Evolutionary conservation across 2,113 vertebrate species (phyloP), one percentile per base, ranked within the genome.

Genomic region (Sander lucioperca): DNA sequence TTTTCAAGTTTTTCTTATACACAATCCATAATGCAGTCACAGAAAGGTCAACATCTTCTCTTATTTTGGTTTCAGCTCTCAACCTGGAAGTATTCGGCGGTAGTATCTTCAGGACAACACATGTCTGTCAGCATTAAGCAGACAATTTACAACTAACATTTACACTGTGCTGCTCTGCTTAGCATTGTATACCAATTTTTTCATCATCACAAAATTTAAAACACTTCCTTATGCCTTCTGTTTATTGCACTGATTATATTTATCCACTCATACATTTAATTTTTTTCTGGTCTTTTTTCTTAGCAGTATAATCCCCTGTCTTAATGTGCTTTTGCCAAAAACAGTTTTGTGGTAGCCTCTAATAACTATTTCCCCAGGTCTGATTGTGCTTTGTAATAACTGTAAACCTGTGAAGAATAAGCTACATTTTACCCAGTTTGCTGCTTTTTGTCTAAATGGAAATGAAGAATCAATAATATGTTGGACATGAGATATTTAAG

Each of bases 61-160:
- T 14, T 36, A 6, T 9, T 80, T 73, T 78, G 16, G 2, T 88
- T 93, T 75, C 57, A 95, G 94, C 36, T 95, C 94, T 78, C 74
- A 15, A 64, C 59, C 54, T 87, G 94, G 91, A 82, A 94, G 64
- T 82, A 66, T 81, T 80, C 89, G 65, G 3, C 85, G 71, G 65
- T 92, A 93, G 73, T 33, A 68, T 74, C 78, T 85, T 69, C 59
- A 62, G 53, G 23, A 68, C 21, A 30, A 27, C 56, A 50, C 3
- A 6, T 0, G 4, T 84, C 62, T 76, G 6, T 64, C 51, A 59
- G 70, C 74, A 61, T 76, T 3, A 65, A 57, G 54, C 19, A 50
- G 23, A 72, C 53, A 62, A 14, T 71, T 71, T 57, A 63, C 39
- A 65, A 16, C 18, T 27, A 54, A 63, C 6, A 63, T 43, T 71